Percentiles rank a stretch among this genome's conserved stretches.
phyloP scores from a whole-genome alignment of 2,113 vertebrate genomes.

The Argyrosomus japonicus region DNA sequence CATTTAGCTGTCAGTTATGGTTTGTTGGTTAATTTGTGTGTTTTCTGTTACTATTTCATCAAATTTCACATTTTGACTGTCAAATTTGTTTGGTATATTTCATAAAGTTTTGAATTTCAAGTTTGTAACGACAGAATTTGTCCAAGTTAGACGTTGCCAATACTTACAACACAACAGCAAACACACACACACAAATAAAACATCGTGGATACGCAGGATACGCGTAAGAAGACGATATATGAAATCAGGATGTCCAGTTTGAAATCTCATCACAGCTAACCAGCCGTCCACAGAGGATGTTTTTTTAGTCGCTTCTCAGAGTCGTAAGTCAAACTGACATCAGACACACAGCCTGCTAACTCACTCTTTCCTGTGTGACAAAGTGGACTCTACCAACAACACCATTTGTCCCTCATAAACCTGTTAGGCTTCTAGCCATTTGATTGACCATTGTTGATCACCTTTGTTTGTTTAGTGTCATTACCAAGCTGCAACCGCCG shows the following conservation, averaged over 20 bases:
- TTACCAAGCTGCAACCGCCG: too few species aligned
- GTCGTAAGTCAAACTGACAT: too few species aligned
- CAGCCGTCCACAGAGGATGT: too few species aligned
- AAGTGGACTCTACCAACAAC: too few species aligned
- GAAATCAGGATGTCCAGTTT: background rate
- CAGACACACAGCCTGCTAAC: too few species aligned
- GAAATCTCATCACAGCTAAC: background rate
- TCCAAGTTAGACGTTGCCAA: background rate
- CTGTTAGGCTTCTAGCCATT: too few species aligned
- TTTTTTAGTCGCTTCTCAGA: too few species aligned
- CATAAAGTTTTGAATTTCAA: background rate
- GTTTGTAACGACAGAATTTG: background rate
- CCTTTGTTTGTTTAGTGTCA: too few species aligned
- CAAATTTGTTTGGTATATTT: conserved; percentile 17
- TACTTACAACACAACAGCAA: background rate
- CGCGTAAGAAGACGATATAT: background rate
- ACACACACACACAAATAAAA: background rate
- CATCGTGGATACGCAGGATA: background rate
- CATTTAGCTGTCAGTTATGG: conserved; percentile 51
- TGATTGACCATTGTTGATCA: too few species aligned
- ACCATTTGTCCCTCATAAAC: too few species aligned
- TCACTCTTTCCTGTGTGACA: too few species aligned
- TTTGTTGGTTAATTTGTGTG: conserved; percentile 17
- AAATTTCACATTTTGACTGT: conserved; percentile 22
- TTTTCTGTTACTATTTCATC: conserved; percentile 9